These are phyloP conservation scores for Brachymystax lenok DNA, from an alignment of 2,797 vertebrate species.

Conservation along the genomic window DNA sequence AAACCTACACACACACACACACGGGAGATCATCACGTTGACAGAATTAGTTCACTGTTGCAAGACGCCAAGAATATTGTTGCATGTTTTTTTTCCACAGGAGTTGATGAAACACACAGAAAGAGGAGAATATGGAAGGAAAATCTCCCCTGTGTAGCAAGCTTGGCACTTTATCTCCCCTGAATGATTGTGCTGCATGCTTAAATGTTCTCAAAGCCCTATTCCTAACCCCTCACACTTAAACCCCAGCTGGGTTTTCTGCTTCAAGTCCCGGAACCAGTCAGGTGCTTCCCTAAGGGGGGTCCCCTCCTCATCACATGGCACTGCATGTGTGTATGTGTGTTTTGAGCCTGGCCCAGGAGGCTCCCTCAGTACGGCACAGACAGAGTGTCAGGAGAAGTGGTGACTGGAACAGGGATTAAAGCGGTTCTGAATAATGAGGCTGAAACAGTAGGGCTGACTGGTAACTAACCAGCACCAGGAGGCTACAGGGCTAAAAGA, in stretches of 20 bases:
- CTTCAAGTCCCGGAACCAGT: slow-evolving; percentile 58
- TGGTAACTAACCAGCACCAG: slow-evolving; percentile 59
- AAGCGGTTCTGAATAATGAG: slow-evolving; percentile 74
- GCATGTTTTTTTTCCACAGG: slow-evolving; percentile 40
- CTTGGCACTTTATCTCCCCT: slow-evolving; percentile 58
- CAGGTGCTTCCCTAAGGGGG: slow-evolving; percentile 52
- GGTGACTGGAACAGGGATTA: slow-evolving; percentile 72
- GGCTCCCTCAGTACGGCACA: slow-evolving; percentile 67
- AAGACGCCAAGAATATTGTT: slow-evolving; percentile 58
- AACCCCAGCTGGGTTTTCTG: slow-evolving; percentile 66
- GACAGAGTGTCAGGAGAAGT: slow-evolving; percentile 67
- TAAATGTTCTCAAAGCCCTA: slow-evolving; percentile 61
- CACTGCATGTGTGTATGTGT: slow-evolving; percentile 40
- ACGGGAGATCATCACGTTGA: slow-evolving; percentile 38
- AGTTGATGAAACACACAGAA: slow-evolving; percentile 67
- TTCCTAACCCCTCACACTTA: slow-evolving; percentile 62
- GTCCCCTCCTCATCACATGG: slow-evolving; percentile 52
- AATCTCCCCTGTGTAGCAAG: slow-evolving; percentile 33
- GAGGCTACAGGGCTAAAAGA: slow-evolving; percentile 33
- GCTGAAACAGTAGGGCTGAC: slow-evolving; percentile 66
- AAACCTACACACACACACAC: slow-evolving; percentile 39
- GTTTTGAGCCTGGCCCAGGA: slow-evolving; percentile 52
- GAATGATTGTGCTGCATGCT: slow-evolving; percentile 45
- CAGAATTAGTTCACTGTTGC: slow-evolving; percentile 64
- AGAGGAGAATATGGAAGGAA: slow-evolving; percentile 47